Conservation (phyloP, 2,888 invertebrate genomes). For the Sinotaia quadrata region DNA sequence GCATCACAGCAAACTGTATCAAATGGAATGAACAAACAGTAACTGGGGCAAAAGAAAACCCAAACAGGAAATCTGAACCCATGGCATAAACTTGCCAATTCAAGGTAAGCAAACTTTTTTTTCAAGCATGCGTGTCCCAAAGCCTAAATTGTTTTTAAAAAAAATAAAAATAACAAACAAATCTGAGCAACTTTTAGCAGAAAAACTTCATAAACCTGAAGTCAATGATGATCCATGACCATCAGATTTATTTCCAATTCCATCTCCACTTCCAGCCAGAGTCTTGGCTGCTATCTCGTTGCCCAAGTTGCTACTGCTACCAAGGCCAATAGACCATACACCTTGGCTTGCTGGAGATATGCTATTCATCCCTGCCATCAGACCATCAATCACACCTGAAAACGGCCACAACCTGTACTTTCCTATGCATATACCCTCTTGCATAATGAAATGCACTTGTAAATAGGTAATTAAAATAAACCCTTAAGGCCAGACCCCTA, state of each 20-base stretch:
- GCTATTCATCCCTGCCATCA: neutral
- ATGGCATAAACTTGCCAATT: too few relatives aligned
- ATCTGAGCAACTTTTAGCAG: neutral
- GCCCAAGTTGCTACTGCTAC: neutral
- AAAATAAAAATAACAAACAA: neutral
- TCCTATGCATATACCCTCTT: too few relatives aligned
- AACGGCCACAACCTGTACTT: neutral
- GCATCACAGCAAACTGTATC: too few relatives aligned
- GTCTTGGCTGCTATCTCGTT: neutral
- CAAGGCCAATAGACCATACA: neutral
- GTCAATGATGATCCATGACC: neutral
- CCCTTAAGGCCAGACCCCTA: too few relatives aligned
- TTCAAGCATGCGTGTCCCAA: neutral
- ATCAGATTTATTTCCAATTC: neutral
- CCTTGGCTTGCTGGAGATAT: neutral
- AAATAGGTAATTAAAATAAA: too few relatives aligned
- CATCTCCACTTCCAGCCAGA: slow-evolving; percentile 3
- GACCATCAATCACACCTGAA: neutral
- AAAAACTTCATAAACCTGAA: neutral
- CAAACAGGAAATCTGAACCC: too few relatives aligned
- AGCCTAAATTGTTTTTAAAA: neutral
- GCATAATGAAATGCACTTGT: too few relatives aligned
- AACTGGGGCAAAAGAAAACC: too few relatives aligned
- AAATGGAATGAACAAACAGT: too few relatives aligned
- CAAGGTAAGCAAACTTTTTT: too few relatives aligned